A percentile compares a stretch with the other conserved stretches of the same genome.
Conservation (phyloP, 2,113 vertebrate genomes). For the Nycticryphes semicollaris region DNA sequence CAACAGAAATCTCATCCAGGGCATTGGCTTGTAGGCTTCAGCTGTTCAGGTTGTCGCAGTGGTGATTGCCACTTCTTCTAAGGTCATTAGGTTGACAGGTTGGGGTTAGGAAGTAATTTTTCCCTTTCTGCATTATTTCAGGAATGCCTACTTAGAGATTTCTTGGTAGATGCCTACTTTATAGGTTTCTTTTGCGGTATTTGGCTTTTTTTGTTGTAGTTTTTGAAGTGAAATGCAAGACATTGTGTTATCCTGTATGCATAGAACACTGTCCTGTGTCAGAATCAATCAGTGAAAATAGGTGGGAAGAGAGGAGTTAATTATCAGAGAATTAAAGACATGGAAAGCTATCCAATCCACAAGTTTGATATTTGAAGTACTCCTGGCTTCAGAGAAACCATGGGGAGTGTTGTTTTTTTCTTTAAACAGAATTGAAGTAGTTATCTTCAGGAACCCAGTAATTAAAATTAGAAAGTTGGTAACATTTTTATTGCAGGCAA, state of each 20-base stretch:
- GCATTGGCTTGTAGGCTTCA: neutral
- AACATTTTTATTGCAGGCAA: slow-evolving; percentile 38
- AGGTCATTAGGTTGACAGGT: neutral
- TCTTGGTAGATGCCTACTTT: neutral
- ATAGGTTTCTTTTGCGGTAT: neutral
- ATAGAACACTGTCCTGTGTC: neutral
- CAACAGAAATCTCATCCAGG: neutral
- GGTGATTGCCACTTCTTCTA: neutral
- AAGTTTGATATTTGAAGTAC: neutral
- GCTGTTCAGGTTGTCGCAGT: neutral
- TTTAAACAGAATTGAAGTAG: neutral
- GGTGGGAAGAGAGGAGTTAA: neutral
- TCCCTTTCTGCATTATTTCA: neutral
- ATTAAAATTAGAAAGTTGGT: slow-evolving; percentile 53
- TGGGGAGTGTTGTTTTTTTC: neutral
- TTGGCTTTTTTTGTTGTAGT: neutral
- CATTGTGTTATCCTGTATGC: neutral
- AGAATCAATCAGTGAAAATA: neutral
- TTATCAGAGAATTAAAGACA: neutral
- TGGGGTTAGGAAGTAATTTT: neutral
- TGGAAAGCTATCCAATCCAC: neutral
- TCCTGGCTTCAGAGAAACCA: slow-evolving; percentile 27
- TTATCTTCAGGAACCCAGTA: slow-evolving; percentile 37
- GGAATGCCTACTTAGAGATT: neutral
- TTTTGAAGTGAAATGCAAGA: neutral